Evolutionary conservation across 2,113 vertebrate species (phyloP), one percentile per base, ranked within the genome.

Genomic region (Silurus meridionalis): DNA sequence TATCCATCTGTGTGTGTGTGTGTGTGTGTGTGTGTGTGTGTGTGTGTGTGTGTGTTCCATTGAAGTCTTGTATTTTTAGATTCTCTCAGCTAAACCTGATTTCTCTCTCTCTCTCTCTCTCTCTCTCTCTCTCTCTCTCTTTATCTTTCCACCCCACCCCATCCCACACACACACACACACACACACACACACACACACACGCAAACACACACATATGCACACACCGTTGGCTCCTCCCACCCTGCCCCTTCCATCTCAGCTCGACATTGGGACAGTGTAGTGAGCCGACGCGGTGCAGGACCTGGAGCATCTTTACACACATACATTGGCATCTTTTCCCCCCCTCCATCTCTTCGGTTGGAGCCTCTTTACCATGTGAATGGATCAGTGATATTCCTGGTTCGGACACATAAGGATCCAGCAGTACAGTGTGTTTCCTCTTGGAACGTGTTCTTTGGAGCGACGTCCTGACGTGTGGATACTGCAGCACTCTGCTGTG

Each of bases 401-500:
- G 53, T 86, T 91, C 83, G 82, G 87, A 87, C 89, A 57, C 84
- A 89, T 87, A 87, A 91, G 92, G 92, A 92, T 71, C 57, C n/a
- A 46, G 55, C 25, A 61, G 64, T 88, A 88, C 91, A 88, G 92
- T 91, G 92, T 88, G 89, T 92, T 89, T 85, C 83, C 91, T 92
- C 93, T 58, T n/a, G 74, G 63, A 88, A 88, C 90, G 84, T 82
- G 19, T 78, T 74, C 37, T 74, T 82, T 77, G 67, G 86, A 90
- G 85, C 89, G 89, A 91, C 81, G 58, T 92, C 91, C 92, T 92
- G 93, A 92, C 93, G 93, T 94, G 92, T 93, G 94, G 92, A 93
- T 94, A 95, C 95, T 95, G 95, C 95, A 95, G 94, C 94, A 95
- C 93, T 95, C 92, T 91, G 94, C 92, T 91, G 91, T 91, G 92